These are phyloP conservation scores for Baccha elongata DNA, from an alignment of 2,888 invertebrate species.

Conservation along the genomic window DNA sequence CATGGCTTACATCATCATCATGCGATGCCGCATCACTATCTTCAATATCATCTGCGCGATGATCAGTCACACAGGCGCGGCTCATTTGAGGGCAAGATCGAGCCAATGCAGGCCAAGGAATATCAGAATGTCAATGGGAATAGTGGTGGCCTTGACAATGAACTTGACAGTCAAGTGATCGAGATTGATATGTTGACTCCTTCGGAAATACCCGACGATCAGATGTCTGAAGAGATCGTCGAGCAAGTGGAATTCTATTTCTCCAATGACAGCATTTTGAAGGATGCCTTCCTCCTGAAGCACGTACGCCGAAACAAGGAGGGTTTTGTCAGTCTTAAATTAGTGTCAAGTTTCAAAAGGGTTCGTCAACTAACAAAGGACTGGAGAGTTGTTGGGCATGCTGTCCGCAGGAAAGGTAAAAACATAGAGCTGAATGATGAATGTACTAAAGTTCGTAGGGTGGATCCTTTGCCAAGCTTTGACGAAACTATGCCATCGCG, in stretches of 20 bases:
- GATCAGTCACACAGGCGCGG: conserved; percentile 75
- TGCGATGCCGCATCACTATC: conserved; percentile 76
- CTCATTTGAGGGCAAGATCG: conserved; percentile 60
- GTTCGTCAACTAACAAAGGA: conserved; percentile 97
- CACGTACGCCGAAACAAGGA: conserved; percentile 97
- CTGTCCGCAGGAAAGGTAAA: conserved; percentile 89
- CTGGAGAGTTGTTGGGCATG: conserved; percentile 95
- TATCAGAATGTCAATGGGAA: conserved; percentile 41
- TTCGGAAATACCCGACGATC: conserved; percentile 86
- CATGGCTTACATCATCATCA: conserved; percentile 59
- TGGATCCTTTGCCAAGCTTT: conserved; percentile 92
- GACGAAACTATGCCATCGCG: conserved; percentile 96
- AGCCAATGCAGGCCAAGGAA: conserved; percentile 52
- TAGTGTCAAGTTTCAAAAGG: conserved; percentile 97
- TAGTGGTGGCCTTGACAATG: conserved; percentile 62
- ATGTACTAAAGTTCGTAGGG: conserved; percentile 93
- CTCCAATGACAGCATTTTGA: conserved; percentile 96
- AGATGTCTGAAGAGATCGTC: conserved; percentile 90
- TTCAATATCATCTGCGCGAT: conserved; percentile 76
- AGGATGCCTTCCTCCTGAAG: conserved; percentile 97
- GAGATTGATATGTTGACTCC: conserved; percentile 81
- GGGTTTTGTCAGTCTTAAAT: conserved; percentile 96
- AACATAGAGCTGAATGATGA: conserved; percentile 94
- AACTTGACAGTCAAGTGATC: conserved; percentile 72
- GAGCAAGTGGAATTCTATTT: conserved; percentile 97